These are phyloP conservation scores for Amphipoea lucens DNA, from an alignment of 2,888 invertebrate species.

Conservation along the genomic window DNA sequence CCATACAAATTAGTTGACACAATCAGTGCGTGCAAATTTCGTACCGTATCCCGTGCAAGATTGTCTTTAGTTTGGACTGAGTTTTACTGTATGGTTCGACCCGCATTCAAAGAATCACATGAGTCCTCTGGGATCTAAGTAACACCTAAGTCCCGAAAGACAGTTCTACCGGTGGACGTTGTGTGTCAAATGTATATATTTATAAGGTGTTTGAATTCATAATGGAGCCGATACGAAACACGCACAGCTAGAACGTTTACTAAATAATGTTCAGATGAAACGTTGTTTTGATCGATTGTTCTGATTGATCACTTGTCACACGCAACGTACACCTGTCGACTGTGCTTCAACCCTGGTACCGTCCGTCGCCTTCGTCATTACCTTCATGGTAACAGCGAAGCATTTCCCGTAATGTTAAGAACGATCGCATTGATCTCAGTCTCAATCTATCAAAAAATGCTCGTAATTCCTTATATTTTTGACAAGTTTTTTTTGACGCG, in stretches of 20 bases:
- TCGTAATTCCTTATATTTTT: no score
- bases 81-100: background rate
- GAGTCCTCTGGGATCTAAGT: background rate
- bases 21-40: no score
- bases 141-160: background rate
- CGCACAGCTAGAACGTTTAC: background rate
- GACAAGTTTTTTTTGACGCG: no score
- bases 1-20: background rate
- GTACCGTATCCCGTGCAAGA: no score
- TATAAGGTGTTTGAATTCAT: background rate
- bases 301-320: background rate
- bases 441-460: no score
- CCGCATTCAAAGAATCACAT: background rate
- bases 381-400: background rate
- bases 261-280: background rate
- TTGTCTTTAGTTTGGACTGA: no score
- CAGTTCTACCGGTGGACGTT: background rate
- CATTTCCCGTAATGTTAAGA: no score
- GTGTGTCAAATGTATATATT: background rate
- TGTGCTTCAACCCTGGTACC: background rate
- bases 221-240: background rate
- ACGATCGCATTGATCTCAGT: no score
- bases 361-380: background rate
- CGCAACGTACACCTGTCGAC: background rate
- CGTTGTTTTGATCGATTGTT: background rate